These are phyloP conservation scores for Schrankia costaestrigalis DNA, from an alignment of 2,888 invertebrate genomes.

Conservation along the genomic window DNA sequence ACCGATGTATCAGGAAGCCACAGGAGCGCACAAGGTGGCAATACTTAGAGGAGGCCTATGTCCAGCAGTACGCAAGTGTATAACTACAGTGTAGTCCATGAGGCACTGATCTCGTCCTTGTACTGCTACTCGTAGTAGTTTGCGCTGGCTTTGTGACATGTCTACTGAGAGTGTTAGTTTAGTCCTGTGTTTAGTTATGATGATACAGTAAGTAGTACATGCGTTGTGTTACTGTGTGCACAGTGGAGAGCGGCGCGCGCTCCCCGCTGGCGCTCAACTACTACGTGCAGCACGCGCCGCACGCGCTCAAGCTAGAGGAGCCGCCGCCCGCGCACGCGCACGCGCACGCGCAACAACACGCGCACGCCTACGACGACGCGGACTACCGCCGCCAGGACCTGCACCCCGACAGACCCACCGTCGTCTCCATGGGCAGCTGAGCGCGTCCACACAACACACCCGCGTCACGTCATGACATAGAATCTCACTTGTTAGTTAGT, in stretches of 20 bases:
- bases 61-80: too few species aligned
- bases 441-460: constrained; percentile 13
- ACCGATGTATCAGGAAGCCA: too few species aligned
- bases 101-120: too few species aligned
- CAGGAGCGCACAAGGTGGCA: too few species aligned
- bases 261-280: constrained; percentile 53
- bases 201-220: background rate
- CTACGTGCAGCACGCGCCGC: constrained; percentile 58
- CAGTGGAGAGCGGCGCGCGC: constrained; percentile 39
- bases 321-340: constrained; percentile 50
- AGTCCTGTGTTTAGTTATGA: too few species aligned
- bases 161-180: too few species aligned
- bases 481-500: constrained; percentile 58
- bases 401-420: constrained; percentile 74
- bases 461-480: constrained; percentile 34
- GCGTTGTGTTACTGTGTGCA: too few species aligned
- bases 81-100: too few species aligned
- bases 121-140: too few species aligned
- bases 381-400: constrained; percentile 55
- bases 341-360: constrained; percentile 17
- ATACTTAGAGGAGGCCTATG: too few species aligned
- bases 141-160: too few species aligned
- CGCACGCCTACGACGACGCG: constrained; percentile 38
- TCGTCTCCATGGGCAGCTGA: constrained; percentile 77
- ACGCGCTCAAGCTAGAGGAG: constrained; percentile 63